Evolutionary conservation across 1,140 invertebrate species (phyloP).

Genomic region (Battus philenor): DNA sequence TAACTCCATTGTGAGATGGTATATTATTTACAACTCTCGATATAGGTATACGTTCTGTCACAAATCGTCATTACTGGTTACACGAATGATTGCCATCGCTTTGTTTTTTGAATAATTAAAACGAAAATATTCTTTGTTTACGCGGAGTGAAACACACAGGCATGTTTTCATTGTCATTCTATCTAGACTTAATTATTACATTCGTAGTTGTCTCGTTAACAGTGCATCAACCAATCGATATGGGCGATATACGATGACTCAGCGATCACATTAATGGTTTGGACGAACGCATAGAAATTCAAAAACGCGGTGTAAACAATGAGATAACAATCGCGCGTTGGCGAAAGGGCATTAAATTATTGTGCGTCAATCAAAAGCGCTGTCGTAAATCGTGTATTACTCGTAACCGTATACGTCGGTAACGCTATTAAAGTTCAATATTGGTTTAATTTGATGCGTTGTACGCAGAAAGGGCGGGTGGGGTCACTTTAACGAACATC

Average conservation of each 20-base stretch:
- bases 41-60: no score
- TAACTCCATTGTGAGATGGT: no score
- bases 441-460: conserved; percentile 66
- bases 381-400: conserved; percentile 38
- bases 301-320: conserved; percentile 47
- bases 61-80: no score
- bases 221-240: conserved; percentile 25
- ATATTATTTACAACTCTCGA: no score
- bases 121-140: no score
- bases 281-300: conserved; percentile 31
- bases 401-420: conserved; percentile 27
- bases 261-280: conserved; percentile 33
- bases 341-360: conserved; percentile 49
- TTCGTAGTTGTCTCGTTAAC: conserved; percentile 31
- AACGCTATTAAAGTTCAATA: conserved; percentile 47
- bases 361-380: conserved; percentile 58
- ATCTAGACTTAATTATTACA: conserved; percentile 7
- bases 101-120: no score
- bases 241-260: conserved; percentile 43
- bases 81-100: no score
- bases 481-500: conserved; percentile 27
- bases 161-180: conserved; percentile 1
- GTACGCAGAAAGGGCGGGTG: conserved; percentile 42
- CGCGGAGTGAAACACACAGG: background rate
- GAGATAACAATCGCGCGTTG: conserved; percentile 53